Evolutionary conservation across 2,113 vertebrate species (phyloP).

Genomic region (Strix aluco): DNA sequence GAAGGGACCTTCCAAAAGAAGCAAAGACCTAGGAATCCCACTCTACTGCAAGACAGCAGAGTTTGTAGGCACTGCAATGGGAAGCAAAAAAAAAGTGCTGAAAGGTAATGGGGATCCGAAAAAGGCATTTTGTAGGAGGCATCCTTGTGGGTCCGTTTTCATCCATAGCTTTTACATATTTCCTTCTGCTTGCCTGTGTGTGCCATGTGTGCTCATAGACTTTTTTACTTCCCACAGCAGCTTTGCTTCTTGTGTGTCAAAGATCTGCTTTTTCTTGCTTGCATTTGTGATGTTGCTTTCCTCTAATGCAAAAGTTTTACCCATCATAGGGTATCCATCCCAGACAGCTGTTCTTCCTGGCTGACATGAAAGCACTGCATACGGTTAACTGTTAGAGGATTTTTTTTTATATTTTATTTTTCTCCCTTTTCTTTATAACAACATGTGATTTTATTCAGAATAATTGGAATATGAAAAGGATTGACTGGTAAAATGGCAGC

Average conservation of each 20-base stretch:
- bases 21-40: background rate
- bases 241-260: background rate
- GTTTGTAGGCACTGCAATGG: background rate
- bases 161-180: background rate
- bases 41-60: background rate
- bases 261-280: conserved; percentile 20
- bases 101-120: background rate
- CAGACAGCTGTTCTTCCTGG: background rate
- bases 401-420: background rate
- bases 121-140: background rate
- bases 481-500: background rate
- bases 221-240: background rate
- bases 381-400: background rate
- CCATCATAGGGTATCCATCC: background rate
- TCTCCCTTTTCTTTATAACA: background rate
- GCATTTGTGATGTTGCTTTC: background rate
- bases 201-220: background rate
- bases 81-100: background rate
- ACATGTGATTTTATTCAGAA: background rate
- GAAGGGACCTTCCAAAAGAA: background rate
- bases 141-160: background rate
- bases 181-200: background rate
- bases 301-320: background rate
- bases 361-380: background rate
- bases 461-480: background rate